Evolutionary conservation across 2,113 vertebrate genomes (phyloP), one percentile per base, ranked within the genome.

Genomic region (Melanostigma gelatinosum): DNA sequence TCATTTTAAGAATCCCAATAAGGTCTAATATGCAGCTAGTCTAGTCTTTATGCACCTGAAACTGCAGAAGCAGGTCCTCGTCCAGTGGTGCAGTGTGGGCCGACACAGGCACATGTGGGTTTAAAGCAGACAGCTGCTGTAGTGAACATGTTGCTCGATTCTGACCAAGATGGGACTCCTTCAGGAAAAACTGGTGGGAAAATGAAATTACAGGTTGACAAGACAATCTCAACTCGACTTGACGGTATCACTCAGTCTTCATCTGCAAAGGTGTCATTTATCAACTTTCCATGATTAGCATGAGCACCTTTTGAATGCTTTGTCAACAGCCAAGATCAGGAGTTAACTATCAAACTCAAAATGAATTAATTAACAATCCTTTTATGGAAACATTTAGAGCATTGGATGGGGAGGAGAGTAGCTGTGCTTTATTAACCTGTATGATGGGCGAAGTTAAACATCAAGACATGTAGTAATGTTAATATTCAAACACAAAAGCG

Each of bases 181-280:
- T 87, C 77, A 98, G 90, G 70, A 96, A 96, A 92, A 97, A 97
- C 97, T 98, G 61, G 8, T 32, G 24, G 11, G 9, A 63, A 76
- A 38, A 85, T 6, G 0, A 78, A 75, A 71, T 46, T 4, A n/a
- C 5, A 50, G 50, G 2, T 36, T 69, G 18, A 27, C 1, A 42
- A 48, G 29, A 24, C 1, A 58, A 4, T 55, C 42, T 61, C 67
- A 22, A 8, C 8, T 44, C 8, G 3, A 64, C 13, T 22, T 68
- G 18, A 52, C 57, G 63, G 36, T 62, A 22, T 72, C 12, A 32
- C 22, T 34, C 4, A 3, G 3, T 36, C 20, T 48, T 73, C 22
- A 61, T 18, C 54, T 15, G 66, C 20, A 64, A 79, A 22, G n/a
- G 18, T 9, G 40, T 10, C 36, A 62, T 22, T 65, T 42, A 8